phyloP scores from a whole-genome alignment of 2,888 invertebrate genomes.

The Bugula neritina region DNA sequence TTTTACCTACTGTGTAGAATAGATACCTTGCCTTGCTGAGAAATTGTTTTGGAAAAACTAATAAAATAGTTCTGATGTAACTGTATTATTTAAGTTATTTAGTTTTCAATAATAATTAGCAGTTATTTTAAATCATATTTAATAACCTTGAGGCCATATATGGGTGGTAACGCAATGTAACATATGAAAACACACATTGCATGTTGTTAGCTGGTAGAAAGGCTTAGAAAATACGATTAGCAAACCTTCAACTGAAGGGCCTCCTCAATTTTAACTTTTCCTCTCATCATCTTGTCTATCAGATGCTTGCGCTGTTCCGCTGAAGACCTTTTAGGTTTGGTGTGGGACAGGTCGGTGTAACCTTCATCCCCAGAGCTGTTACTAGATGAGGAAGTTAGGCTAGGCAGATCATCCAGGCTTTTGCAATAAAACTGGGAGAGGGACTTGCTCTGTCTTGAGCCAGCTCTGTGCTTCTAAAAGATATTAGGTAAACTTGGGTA shows the following conservation, averaged over 20 bases:
- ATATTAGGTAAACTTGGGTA: neutral
- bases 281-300: slow-evolving; percentile 20
- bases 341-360: neutral
- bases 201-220: no score
- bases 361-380: neutral
- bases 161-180: no score
- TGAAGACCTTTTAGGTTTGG: neutral
- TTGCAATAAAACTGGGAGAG: neutral
- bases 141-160: no score
- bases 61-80: no score
- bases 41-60: no score
- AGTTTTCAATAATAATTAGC: no score
- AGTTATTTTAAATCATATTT: no score
- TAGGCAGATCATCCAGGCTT: slow-evolving; percentile 8
- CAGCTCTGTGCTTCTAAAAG: neutral
- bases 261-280: neutral
- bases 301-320: neutral
- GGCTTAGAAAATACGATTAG: no score
- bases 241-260: slow-evolving; percentile 16
- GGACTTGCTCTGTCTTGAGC: neutral
- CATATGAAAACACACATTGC: no score
- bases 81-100: no score
- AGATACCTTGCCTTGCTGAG: no score
- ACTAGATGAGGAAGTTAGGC: neutral
- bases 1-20: no score